Evolutionary conservation across 2,113 vertebrate genomes (phyloP).

Genomic region (Anarhynchus alexandrinus): DNA sequence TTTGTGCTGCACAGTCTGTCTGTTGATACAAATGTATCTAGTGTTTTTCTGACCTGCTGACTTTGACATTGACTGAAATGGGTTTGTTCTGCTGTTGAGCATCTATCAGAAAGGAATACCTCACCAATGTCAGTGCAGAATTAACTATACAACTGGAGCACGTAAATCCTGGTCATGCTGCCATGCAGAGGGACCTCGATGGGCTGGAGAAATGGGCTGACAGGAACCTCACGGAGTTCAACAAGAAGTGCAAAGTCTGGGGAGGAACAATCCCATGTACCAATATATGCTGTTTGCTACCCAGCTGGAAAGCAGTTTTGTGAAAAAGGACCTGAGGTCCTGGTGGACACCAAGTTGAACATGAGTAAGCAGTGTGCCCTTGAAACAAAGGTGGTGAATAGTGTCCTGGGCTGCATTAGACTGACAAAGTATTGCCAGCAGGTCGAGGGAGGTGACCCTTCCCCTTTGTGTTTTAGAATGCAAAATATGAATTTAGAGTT

Average conservation of each 20-base stretch:
- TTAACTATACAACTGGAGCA: background rate
- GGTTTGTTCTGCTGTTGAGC: background rate
- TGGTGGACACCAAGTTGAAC: background rate
- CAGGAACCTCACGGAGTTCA: background rate
- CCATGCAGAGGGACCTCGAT: background rate
- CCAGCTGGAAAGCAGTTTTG: background rate
- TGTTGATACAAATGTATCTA: background rate
- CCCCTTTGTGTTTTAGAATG: background rate
- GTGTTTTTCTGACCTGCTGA: background rate
- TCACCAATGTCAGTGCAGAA: background rate
- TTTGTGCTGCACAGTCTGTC: background rate
- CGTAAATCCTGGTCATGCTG: background rate
- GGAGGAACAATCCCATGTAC: background rate
- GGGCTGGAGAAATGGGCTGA: background rate
- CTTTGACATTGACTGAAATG: background rate
- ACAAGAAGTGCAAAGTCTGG: background rate
- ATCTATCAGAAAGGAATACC: background rate
- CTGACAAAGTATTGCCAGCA: background rate
- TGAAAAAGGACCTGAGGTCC: background rate
- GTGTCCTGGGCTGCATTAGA: background rate
- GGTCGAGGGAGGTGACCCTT: background rate
- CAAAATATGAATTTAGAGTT: background rate
- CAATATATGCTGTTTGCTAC: background rate
- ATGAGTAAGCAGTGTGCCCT: background rate
- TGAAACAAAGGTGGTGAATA: fast-evolving